phyloP scores from a whole-genome alignment of 2,113 vertebrate species.

The Istiophorus platypterus region DNA sequence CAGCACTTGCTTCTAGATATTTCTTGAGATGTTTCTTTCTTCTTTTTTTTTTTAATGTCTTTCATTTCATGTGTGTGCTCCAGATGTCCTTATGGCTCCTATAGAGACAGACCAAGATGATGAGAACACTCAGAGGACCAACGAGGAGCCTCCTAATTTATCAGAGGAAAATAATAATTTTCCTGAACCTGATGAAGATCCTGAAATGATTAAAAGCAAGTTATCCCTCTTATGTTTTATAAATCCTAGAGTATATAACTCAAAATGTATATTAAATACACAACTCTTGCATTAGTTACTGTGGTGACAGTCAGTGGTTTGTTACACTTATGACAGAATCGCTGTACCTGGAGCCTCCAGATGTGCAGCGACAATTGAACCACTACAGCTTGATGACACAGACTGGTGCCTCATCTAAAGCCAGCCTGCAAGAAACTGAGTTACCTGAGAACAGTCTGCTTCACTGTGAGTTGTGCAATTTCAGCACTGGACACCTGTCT shows the following conservation, averaged over 20 bases:
- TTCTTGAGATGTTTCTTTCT: background rate
- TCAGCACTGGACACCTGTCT: constrained; percentile 89
- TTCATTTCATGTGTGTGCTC: background rate
- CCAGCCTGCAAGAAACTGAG: constrained; percentile 45
- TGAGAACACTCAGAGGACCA: constrained; percentile 84
- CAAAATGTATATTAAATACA: background rate
- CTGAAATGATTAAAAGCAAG: constrained; percentile 56
- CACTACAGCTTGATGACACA: constrained; percentile 88
- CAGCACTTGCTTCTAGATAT: background rate
- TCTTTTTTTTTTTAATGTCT: background rate
- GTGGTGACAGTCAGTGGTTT: background rate
- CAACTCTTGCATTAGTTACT: background rate
- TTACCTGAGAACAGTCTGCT: constrained; percentile 81
- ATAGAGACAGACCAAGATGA: constrained; percentile 86
- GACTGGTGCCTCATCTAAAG: constrained; percentile 69
- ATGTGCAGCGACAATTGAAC: constrained; percentile 92
- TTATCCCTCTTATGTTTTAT: background rate
- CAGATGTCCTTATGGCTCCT: constrained; percentile 69
- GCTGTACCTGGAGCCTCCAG: constrained; percentile 88
- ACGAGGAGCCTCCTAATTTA: constrained; percentile 82
- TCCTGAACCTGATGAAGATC: constrained; percentile 44
- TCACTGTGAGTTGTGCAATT: constrained; percentile 94
- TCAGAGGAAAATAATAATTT: constrained; percentile 2
- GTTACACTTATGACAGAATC: constrained; percentile 78
- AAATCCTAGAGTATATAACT: background rate